These are phyloP conservation scores for Triops cancriformis DNA, from an alignment of 1,140 invertebrate genomes.

Conservation along the genomic window DNA sequence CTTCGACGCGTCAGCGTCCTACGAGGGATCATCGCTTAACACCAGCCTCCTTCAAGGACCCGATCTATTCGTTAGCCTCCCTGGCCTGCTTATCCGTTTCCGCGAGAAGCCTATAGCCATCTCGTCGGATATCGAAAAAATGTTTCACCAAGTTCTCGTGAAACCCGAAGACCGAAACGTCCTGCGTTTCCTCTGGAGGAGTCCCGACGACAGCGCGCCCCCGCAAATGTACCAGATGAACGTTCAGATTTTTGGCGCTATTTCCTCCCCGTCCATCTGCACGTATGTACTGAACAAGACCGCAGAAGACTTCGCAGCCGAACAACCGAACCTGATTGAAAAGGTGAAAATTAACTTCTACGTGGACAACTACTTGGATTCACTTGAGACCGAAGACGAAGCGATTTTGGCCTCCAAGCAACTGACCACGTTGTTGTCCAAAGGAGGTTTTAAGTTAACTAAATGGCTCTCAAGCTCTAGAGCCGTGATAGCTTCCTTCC, in stretches of 20 bases:
- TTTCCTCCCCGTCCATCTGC: conserved; percentile 23
- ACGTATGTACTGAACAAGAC: neutral
- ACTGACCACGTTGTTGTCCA: no score
- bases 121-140: no score
- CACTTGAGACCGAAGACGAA: neutral
- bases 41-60: neutral
- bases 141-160: conserved; percentile 30
- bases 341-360: conserved; percentile 26
- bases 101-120: no score
- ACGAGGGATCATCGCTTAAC: neutral
- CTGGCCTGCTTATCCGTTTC: neutral
- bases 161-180: neutral
- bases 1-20: conserved; percentile 23
- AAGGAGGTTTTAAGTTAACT: no score
- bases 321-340: conserved; percentile 8
- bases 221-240: conserved; percentile 24
- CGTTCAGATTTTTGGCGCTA: conserved; percentile 27
- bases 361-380: conserved; percentile 29
- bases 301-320: neutral
- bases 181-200: conserved; percentile 20
- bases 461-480: no score
- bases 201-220: neutral
- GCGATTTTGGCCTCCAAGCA: no score
- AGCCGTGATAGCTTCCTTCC: no score
- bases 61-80: neutral